phyloP scores from a whole-genome alignment of 1,140 invertebrate species.

The Maconellicoccus hirsutus region DNA sequence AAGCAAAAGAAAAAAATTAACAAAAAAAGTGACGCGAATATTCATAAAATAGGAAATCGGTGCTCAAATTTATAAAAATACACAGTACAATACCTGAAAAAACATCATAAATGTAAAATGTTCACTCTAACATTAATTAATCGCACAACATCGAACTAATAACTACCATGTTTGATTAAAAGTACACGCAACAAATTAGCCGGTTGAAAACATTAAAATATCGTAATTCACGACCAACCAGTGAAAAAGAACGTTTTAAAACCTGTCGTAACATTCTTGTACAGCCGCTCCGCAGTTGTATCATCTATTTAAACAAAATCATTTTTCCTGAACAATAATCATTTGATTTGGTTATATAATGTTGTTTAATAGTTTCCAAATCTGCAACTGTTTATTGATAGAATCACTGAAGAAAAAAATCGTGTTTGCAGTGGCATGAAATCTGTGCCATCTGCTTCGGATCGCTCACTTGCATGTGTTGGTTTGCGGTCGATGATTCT shows the following conservation, averaged over 20 bases:
- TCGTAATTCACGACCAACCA: neutral
- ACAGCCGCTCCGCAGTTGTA: neutral
- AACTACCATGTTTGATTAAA: conserved; percentile 2
- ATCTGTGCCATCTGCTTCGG: conserved; percentile 15
- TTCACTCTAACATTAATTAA: neutral
- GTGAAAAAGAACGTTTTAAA: neutral
- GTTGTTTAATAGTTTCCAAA: neutral
- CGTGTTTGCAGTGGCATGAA: conserved; percentile 10
- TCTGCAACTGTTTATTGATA: neutral
- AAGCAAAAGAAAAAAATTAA: neutral
- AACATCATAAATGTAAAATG: neutral
- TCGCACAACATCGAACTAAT: neutral
- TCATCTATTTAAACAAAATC: conserved; percentile 2
- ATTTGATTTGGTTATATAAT: conserved; percentile 17
- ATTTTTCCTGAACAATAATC: conserved; percentile 14
- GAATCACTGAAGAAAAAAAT: neutral
- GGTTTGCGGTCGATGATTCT: neutral
- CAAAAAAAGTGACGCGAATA: too few species aligned
- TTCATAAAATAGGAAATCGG: too few species aligned
- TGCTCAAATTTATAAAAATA: neutral
- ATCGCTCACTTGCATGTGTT: neutral
- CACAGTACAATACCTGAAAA: neutral
- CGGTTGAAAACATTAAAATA: neutral
- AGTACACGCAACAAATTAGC: neutral
- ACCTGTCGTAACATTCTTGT: neutral